A percentile compares a stretch with the other conserved stretches of the same genome.
phyloP scores from a whole-genome alignment of 2,113 vertebrate genomes.

The Proterorhinus semilunaris region DNA sequence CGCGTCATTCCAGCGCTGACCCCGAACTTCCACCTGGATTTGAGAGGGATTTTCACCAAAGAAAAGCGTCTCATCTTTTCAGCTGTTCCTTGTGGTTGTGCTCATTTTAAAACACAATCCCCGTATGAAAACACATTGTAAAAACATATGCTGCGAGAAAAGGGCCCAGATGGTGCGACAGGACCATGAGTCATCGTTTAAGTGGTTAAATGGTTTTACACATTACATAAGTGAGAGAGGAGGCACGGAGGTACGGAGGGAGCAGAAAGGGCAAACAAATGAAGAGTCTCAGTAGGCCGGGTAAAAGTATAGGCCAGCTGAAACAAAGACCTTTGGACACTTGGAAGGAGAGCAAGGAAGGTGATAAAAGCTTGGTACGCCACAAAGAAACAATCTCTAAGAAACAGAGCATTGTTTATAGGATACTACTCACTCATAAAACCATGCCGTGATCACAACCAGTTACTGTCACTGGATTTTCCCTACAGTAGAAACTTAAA shows the following conservation, averaged over 20 bases:
- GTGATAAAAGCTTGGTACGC: too few species aligned
- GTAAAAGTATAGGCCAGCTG: not conserved
- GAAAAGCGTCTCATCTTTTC: not conserved
- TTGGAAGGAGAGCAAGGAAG: too few species aligned
- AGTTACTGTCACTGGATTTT: constrained; percentile 17
- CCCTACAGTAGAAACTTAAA: constrained; percentile 21
- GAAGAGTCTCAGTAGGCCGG: not conserved
- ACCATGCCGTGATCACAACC: not conserved
- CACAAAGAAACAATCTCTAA: not conserved
- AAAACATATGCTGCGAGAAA: not conserved
- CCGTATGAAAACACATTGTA: not conserved
- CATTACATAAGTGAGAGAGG: not conserved
- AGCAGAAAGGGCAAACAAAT: not conserved
- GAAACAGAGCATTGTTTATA: too few species aligned
- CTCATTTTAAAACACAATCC: not conserved
- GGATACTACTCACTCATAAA: too few species aligned
- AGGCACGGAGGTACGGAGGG: not conserved
- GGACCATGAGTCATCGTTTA: not conserved
- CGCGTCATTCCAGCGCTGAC: constrained; percentile 46
- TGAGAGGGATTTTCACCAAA: not conserved
- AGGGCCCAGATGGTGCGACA: constrained; percentile 4
- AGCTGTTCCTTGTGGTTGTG: not conserved
- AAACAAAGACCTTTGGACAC: too few species aligned
- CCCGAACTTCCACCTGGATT: constrained; percentile 23
- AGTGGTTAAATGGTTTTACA: constrained; percentile 4